phyloP scores from a whole-genome alignment of 1,140 invertebrate genomes.

The Drusus annulatus region DNA sequence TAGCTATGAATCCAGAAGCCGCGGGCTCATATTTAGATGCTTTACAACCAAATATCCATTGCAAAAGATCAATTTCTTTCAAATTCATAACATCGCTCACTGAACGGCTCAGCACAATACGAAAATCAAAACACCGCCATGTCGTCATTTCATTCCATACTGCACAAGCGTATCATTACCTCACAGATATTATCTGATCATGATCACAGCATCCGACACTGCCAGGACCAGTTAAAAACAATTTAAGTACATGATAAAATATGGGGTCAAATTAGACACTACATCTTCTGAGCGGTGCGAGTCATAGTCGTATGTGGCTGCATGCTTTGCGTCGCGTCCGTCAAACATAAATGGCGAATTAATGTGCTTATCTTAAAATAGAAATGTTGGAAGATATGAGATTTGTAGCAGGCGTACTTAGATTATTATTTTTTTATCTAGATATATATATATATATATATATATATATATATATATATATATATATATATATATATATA shows the following conservation, averaged over 20 bases:
- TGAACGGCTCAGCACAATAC: too few relatives aligned
- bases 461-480: too few relatives aligned
- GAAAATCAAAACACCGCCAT: not conserved
- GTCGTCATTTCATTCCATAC: constrained; percentile 6
- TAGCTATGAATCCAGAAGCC: too few relatives aligned
- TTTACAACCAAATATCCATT: too few relatives aligned
- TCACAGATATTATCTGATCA: constrained; percentile 48
- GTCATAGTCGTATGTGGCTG: too few relatives aligned
- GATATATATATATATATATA: too few relatives aligned
- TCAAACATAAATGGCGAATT: constrained; percentile 19
- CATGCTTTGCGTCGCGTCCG: constrained; percentile 2
- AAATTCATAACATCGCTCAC: too few relatives aligned
- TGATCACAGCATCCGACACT: constrained; percentile 48
- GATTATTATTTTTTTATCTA: too few relatives aligned
- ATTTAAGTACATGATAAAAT: constrained; percentile 50
- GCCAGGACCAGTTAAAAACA: constrained; percentile 49
- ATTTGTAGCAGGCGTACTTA: not conserved
- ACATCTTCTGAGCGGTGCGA: not conserved
- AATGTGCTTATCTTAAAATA: constrained; percentile 36
- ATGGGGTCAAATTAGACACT: constrained; percentile 54
- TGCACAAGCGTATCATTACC: constrained; percentile 40
- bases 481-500: too few relatives aligned
- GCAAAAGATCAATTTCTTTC: too few relatives aligned
- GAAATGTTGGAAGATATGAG: not conserved
- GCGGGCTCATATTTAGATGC: too few relatives aligned